Conservation (phyloP, 2,113 vertebrate genomes). For the Calypte anna region DNA sequence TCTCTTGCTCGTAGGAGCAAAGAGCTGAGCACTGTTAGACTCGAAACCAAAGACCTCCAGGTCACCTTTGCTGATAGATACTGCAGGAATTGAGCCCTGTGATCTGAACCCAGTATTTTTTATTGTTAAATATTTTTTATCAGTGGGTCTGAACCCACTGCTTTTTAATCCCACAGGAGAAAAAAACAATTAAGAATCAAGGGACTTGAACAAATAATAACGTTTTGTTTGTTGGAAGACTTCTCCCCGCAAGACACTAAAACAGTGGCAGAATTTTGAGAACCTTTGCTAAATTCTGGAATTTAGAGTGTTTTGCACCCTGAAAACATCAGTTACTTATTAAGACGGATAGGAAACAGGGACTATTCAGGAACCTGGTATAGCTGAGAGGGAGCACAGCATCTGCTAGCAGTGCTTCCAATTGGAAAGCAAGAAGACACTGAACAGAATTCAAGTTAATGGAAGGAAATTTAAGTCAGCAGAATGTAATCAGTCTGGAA, state of each 20-base stretch:
- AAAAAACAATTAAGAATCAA: neutral
- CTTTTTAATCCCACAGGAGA: accelerated
- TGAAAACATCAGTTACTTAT: neutral
- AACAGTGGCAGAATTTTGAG: neutral
- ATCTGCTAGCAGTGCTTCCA: neutral
- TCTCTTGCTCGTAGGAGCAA: neutral
- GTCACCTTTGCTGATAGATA: neutral
- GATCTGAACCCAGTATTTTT: neutral
- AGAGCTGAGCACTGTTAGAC: neutral
- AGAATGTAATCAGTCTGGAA: slow-evolving; percentile 39
- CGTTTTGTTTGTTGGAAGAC: neutral
- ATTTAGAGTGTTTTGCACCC: neutral
- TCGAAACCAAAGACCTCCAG: neutral
- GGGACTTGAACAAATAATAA: neutral
- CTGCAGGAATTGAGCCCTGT: neutral
- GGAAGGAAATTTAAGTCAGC: slow-evolving; percentile 16
- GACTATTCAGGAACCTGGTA: neutral
- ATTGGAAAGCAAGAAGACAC: neutral
- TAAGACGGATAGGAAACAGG: neutral
- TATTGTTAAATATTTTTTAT: too few species aligned
- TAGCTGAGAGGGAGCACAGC: neutral
- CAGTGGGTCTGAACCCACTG: too few species aligned
- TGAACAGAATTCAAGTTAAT: neutral
- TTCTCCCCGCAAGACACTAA: neutral
- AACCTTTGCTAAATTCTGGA: neutral